Conservation (phyloP, 2,113 vertebrate species). For the Rhynchomys soricoides region DNA sequence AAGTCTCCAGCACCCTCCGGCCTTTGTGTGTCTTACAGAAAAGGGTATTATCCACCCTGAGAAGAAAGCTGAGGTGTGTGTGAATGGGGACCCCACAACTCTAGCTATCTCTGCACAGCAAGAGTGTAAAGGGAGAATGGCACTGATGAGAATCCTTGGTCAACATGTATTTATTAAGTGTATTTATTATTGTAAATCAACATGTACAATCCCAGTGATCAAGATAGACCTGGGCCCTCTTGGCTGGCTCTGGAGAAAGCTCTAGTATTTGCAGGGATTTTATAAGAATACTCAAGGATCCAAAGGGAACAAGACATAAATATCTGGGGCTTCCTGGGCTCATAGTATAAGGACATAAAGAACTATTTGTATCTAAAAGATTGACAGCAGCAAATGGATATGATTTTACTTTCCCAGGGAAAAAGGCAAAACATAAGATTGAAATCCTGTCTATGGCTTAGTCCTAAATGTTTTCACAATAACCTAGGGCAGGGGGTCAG, state of each 20-base stretch:
- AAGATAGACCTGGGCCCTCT: neutral
- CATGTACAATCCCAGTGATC: neutral
- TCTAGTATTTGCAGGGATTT: neutral
- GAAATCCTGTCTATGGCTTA: neutral
- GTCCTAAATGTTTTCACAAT: neutral
- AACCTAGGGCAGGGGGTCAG: neutral
- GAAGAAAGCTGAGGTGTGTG: constrained; percentile 89
- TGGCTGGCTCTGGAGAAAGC: neutral
- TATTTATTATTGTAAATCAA: neutral
- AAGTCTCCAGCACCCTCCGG: constrained; percentile 67
- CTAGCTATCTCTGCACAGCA: neutral
- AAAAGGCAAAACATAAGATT: constrained; percentile 19
- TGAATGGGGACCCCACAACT: neutral
- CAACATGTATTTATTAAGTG: neutral
- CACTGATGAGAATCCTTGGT: neutral
- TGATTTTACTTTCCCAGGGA: neutral
- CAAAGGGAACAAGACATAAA: neutral
- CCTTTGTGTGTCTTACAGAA: constrained; percentile 90
- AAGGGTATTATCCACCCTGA: constrained; percentile 87
- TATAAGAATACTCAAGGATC: neutral
- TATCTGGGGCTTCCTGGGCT: neutral
- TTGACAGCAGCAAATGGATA: neutral
- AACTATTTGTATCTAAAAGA: constrained; percentile 11
- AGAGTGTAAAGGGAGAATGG: neutral
- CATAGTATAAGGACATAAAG: neutral